A percentile compares a stretch with the other conserved stretches of the same genome.
Conservation (phyloP, 2,797 vertebrate species). For the Girardinus metallicus region DNA sequence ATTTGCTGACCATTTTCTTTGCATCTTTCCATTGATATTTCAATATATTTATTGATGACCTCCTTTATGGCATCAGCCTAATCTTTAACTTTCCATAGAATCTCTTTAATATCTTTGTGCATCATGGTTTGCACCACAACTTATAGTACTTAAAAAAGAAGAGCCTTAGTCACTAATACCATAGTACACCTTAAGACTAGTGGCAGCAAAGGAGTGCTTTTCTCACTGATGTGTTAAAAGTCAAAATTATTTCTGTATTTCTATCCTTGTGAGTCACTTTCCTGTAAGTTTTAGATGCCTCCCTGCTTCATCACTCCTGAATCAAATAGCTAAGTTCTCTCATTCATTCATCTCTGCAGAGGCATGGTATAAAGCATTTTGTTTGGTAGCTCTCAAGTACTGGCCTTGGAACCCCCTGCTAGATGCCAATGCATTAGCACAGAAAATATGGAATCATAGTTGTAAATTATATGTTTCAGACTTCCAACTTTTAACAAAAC, state of each 20-base stretch:
- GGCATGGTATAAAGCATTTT: no score
- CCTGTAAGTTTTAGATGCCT: no score
- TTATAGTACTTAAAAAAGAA: neutral
- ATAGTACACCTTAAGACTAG: neutral
- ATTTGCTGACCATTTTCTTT: neutral
- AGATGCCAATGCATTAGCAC: neutral
- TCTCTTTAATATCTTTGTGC: neutral
- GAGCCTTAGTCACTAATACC: neutral
- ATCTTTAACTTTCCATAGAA: neutral
- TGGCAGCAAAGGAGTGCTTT: neutral
- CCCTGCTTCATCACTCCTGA: no score
- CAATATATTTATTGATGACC: neutral
- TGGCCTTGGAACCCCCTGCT: no score
- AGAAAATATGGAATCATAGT: neutral
- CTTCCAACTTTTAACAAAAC: neutral
- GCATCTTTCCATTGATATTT: neutral
- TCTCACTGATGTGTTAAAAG: neutral
- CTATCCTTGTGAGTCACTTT: no score
- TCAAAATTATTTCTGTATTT: neutral
- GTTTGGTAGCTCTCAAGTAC: no score
- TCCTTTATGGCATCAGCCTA: neutral
- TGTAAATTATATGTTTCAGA: neutral
- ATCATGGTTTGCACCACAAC: neutral
- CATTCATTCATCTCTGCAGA: no score
- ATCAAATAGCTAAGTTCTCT: no score